phyloP scores from a whole-genome alignment of 2,113 vertebrate species.

The Candoia aspera region DNA sequence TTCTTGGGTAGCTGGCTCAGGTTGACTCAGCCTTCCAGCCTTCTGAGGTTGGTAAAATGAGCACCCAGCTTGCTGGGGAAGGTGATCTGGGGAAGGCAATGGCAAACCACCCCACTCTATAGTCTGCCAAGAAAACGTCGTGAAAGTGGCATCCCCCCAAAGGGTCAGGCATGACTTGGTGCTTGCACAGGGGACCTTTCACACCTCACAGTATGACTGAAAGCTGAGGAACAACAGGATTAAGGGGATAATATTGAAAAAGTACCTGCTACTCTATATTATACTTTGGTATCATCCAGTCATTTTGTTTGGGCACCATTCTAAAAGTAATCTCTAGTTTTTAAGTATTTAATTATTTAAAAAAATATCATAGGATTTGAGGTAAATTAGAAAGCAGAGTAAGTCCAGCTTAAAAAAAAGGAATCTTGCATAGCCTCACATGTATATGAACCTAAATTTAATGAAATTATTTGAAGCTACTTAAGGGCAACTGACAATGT shows the following conservation, averaged over 20 bases:
- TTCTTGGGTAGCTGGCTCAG: too few relatives aligned
- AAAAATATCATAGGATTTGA: background rate
- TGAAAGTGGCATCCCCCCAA: too few relatives aligned
- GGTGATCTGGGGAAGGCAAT: too few relatives aligned
- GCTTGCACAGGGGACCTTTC: too few relatives aligned
- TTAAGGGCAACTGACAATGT: background rate
- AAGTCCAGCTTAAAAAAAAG: background rate
- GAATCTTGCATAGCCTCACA: background rate
- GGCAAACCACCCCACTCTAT: too few relatives aligned
- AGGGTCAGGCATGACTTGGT: too few relatives aligned
- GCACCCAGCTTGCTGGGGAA: too few relatives aligned
- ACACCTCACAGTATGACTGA: background rate
- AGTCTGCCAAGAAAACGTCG: too few relatives aligned
- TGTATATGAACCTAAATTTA: background rate
- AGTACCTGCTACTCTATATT: background rate
- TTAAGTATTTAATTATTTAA: background rate
- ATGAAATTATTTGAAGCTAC: background rate
- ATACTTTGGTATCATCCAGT: background rate
- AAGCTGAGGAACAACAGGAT: background rate
- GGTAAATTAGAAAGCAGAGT: background rate
- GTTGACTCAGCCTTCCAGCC: too few relatives aligned
- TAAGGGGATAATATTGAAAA: background rate
- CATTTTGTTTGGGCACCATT: background rate
- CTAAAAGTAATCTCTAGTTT: background rate
- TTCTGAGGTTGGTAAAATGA: too few relatives aligned